These are phyloP conservation scores for Pachyramphus minor DNA, from an alignment of 2,113 vertebrate species.

Conservation along the genomic window DNA sequence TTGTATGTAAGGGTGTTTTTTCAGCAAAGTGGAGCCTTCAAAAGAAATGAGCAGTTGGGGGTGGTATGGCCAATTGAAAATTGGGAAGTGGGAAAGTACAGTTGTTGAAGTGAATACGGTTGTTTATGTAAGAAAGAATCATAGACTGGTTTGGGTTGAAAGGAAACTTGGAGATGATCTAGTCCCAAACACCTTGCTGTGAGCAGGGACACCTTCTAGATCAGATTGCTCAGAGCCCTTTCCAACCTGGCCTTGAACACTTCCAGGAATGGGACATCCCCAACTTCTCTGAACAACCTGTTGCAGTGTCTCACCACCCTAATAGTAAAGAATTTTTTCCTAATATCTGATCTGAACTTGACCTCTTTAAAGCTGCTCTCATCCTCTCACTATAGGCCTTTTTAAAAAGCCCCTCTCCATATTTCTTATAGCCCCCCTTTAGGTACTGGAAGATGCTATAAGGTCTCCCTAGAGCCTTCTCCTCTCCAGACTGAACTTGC, in stretches of 20 bases:
- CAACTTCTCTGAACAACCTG: background rate
- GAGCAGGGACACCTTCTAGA: background rate
- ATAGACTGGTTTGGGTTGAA: background rate
- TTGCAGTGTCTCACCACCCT: background rate
- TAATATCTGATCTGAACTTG: background rate
- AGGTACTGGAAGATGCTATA: background rate
- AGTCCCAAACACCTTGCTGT: background rate
- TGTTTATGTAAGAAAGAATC: background rate
- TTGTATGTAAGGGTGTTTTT: background rate
- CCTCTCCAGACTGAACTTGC: background rate
- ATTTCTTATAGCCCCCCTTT: fast-evolving
- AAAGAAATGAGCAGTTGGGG: background rate
- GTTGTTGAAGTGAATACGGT: background rate
- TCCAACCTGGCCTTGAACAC: background rate
- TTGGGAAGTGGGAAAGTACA: background rate
- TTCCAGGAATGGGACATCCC: background rate
- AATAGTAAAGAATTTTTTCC: background rate
- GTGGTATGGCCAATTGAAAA: background rate
- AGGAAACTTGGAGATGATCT: background rate
- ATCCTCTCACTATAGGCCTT: background rate
- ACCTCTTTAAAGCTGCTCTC: background rate
- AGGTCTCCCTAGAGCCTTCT: background rate
- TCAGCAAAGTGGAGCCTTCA: background rate
- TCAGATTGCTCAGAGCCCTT: background rate
- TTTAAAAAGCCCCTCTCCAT: background rate